Percentiles rank a stretch among this genome's conserved stretches.
Conservation (phyloP, 2,888 invertebrate genomes). For the Leistus spinibarbis region DNA sequence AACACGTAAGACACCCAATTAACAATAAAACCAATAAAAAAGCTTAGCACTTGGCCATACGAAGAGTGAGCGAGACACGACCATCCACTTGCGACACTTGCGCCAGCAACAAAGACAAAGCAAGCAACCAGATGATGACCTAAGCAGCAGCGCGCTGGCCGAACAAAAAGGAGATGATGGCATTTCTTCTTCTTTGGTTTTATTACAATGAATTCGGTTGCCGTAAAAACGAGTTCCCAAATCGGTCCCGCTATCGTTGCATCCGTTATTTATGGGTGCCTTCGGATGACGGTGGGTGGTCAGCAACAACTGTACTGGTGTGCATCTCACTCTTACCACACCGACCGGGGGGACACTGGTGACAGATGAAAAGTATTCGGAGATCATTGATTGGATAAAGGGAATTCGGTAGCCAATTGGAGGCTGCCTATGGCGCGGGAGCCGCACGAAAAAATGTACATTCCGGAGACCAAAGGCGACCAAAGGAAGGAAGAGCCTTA, state of each 20-base stretch:
- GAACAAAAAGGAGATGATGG: conserved; percentile 19
- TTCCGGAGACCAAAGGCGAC: conserved; percentile 9
- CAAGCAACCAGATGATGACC: conserved; percentile 8
- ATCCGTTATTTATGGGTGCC: conserved; percentile 55
- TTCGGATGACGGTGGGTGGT: conserved; percentile 57
- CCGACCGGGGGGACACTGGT: conserved; percentile 46
- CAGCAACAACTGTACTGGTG: conserved; percentile 46
- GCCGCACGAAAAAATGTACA: conserved; percentile 31
- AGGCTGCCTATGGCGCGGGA: conserved; percentile 50
- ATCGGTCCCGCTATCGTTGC: conserved; percentile 36
- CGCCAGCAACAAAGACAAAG: conserved; percentile 18
- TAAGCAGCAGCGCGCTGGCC: not conserved
- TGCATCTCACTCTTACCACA: conserved; percentile 14
- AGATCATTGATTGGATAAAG: conserved; percentile 59
- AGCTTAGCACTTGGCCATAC: not conserved
- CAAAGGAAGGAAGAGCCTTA: not conserved
- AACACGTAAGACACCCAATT: conserved; percentile 51
- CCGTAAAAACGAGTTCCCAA: conserved; percentile 7
- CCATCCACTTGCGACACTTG: conserved; percentile 35
- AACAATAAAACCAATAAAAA: conserved; percentile 47
- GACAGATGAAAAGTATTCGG: conserved; percentile 59
- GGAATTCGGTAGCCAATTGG: conserved; percentile 59
- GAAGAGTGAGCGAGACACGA: conserved; percentile 13
- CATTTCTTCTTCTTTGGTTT: not conserved
- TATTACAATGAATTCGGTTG: conserved; percentile 5